Evolutionary conservation across 2,888 invertebrate genomes (phyloP).

Genomic region (Campopleginae sp.): DNA sequence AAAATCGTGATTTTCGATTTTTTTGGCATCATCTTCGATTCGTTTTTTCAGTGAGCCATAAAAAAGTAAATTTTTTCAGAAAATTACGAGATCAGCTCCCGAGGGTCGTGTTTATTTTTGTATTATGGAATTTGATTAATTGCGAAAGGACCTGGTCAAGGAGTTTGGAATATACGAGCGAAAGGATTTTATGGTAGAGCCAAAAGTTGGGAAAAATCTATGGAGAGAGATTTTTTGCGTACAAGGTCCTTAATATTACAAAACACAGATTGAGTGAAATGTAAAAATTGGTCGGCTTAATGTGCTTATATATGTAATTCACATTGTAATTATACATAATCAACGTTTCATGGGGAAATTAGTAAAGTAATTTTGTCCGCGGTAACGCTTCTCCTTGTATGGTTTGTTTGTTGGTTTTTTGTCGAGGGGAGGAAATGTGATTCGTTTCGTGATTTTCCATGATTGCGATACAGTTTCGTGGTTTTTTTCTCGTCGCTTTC

Average conservation of each 20-base stretch:
- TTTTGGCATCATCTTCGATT: too few relatives aligned
- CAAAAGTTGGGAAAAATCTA: too few relatives aligned
- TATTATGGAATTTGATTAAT: too few relatives aligned
- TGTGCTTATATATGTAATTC: constrained; percentile 79
- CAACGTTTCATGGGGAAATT: constrained; percentile 75
- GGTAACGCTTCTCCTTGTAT: constrained; percentile 62
- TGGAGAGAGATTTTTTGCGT: not conserved
- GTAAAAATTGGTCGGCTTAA: constrained; percentile 51
- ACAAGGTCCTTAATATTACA: not conserved
- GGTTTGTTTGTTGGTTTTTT: constrained; percentile 39
- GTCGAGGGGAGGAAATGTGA: constrained; percentile 26
- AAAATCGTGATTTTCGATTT: too few relatives aligned
- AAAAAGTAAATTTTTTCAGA: too few relatives aligned
- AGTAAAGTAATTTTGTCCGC: constrained; percentile 74
- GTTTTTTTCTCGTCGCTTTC: constrained; percentile 28
- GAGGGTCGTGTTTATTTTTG: too few relatives aligned
- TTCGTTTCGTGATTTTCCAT: constrained; percentile 31
- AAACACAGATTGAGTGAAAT: constrained; percentile 27
- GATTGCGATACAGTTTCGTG: not conserved
- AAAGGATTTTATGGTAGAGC: too few relatives aligned
- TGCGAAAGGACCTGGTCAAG: too few relatives aligned
- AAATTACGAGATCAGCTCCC: too few relatives aligned
- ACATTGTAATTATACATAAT: constrained; percentile 80
- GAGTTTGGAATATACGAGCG: not conserved
- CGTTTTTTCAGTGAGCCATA: too few relatives aligned